These are phyloP conservation scores for Cremastobaeus sp. DNA, from an alignment of 2,888 invertebrate genomes.

Conservation along the genomic window DNA sequence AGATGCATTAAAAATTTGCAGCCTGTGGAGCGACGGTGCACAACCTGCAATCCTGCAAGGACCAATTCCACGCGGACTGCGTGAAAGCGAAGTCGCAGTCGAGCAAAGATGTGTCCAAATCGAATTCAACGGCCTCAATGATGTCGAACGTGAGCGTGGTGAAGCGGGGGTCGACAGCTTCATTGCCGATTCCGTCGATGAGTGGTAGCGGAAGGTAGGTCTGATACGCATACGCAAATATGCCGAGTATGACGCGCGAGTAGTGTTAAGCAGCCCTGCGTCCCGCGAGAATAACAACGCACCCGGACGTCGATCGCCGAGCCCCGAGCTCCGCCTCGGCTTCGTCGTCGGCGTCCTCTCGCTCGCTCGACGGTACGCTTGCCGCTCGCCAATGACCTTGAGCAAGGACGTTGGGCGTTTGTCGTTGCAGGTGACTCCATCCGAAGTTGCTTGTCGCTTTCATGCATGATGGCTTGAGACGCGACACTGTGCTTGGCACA, in stretches of 20 bases:
- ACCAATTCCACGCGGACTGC: slow-evolving; percentile 89
- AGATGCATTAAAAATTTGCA: too few species aligned
- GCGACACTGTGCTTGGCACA: slow-evolving; percentile 40
- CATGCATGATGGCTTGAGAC: slow-evolving; percentile 53
- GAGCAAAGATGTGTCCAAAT: slow-evolving; percentile 75
- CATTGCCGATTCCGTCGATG: slow-evolving; percentile 71
- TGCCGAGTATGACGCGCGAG: slow-evolving; percentile 58
- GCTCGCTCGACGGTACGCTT: too few species aligned
- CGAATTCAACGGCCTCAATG: slow-evolving; percentile 72
- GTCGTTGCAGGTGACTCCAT: too few species aligned
- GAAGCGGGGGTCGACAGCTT: slow-evolving; percentile 75
- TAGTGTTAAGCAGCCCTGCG: slow-evolving; percentile 59
- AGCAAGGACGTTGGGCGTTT: too few species aligned
- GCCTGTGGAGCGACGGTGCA: slow-evolving; percentile 93
- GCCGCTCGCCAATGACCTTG: too few species aligned
- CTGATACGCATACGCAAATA: slow-evolving; percentile 38
- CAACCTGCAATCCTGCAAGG: slow-evolving; percentile 89
- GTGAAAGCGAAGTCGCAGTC: slow-evolving; percentile 82
- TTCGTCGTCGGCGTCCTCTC: slow-evolving; percentile 6
- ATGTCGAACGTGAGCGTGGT: slow-evolving; percentile 68
- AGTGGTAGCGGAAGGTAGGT: slow-evolving; percentile 75
- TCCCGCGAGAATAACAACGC: slow-evolving; percentile 18
- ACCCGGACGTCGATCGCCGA: too few species aligned
- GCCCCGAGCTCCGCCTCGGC: too few species aligned
- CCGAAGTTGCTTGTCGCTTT: slow-evolving; percentile 50